These are phyloP conservation scores for Garra rufa DNA, from an alignment of 2,113 vertebrate genomes.

Conservation along the genomic window DNA sequence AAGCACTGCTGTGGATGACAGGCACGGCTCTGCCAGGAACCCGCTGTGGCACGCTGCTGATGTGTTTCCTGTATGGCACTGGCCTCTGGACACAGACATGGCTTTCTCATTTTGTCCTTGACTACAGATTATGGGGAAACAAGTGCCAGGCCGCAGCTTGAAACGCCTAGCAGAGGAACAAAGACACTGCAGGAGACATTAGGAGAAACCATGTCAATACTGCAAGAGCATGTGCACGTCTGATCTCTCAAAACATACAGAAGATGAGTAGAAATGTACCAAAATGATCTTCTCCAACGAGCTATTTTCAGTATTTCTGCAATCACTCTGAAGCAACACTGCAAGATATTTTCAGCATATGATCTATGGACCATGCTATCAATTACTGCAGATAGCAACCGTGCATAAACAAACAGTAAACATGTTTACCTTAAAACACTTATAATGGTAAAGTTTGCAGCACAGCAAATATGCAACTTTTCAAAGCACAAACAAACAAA, in stretches of 20 bases:
- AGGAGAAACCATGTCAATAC: constrained; percentile 19
- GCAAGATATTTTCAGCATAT: background rate
- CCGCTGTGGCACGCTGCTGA: constrained; percentile 39
- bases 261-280: background rate
- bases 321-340: background rate
- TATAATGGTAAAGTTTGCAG: background rate
- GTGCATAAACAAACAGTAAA: background rate
- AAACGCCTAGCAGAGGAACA: constrained; percentile 31
- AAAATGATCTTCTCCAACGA: constrained; percentile 11
- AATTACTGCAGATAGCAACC: background rate
- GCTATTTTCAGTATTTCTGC: background rate
- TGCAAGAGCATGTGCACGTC: constrained; percentile 10
- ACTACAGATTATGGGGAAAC: constrained; percentile 41
- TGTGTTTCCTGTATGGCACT: constrained; percentile 55
- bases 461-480: background rate
- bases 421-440: background rate
- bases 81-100: constrained; percentile 38
- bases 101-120: constrained; percentile 56
- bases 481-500: background rate
- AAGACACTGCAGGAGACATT: constrained; percentile 31
- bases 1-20: constrained; percentile 47
- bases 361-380: background rate
- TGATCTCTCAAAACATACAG: constrained; percentile 36
- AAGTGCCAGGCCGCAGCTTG: constrained; percentile 58
- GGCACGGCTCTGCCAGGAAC: constrained; percentile 41